Evolutionary conservation across 2,113 vertebrate species (phyloP).

Genomic region (Arvicanthis niloticus): DNA sequence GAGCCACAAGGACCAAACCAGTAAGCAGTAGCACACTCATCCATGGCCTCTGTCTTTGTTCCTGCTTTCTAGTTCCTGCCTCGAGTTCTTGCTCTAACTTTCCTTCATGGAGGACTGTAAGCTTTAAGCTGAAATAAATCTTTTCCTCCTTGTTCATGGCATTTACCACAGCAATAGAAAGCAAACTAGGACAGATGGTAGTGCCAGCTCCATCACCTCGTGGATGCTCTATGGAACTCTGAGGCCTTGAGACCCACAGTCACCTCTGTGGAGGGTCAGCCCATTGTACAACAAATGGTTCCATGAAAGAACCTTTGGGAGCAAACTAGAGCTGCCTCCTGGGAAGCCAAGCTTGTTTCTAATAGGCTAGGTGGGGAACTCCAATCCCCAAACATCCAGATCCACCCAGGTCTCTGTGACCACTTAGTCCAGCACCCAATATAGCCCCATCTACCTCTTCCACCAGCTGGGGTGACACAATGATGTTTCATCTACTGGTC

Average conservation of each 20-base stretch:
- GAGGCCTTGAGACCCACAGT: not conserved
- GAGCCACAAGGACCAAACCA: not conserved
- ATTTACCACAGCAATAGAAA: not conserved
- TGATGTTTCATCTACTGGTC: not conserved
- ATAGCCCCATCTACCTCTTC: not conserved
- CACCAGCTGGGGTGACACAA: rapidly evolving
- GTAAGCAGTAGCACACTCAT: not conserved
- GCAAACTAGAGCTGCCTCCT: not conserved
- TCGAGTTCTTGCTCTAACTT: not conserved
- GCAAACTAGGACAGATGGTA: not conserved
- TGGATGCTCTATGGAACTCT: not conserved
- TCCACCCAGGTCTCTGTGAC: not conserved
- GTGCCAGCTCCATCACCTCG: rapidly evolving
- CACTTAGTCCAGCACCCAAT: not conserved
- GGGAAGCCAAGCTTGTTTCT: not conserved
- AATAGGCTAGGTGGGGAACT: not conserved
- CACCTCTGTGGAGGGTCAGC: not conserved
- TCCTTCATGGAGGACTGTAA: not conserved
- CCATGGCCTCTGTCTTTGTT: not conserved
- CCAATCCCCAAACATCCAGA: not conserved
- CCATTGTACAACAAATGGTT: too few species aligned
- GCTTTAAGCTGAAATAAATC: not conserved
- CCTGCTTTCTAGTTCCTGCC: not conserved
- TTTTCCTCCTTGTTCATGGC: not conserved
- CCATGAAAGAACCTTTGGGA: not conserved